Conservation (phyloP, 2,113 vertebrate species). For the Cynopterus brachyotis region DNA sequence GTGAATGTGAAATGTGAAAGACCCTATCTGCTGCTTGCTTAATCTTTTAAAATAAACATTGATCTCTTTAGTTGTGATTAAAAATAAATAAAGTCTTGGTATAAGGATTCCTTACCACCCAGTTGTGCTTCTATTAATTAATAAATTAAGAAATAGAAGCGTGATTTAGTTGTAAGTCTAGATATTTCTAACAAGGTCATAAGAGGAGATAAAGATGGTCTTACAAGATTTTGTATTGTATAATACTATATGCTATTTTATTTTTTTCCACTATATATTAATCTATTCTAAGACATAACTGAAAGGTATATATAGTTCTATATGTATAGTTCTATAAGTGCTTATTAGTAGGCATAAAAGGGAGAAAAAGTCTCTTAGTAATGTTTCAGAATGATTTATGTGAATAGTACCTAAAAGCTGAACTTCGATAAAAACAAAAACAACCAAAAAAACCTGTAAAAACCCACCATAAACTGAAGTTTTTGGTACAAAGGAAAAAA, state of each 20-base stretch:
- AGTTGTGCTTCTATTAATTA: conserved; percentile 17
- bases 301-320: not conserved
- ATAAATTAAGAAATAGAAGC: not conserved
- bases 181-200: not conserved
- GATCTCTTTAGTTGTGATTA: not conserved
- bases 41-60: conserved; percentile 19
- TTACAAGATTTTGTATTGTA: not conserved
- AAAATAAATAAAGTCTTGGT: conserved; percentile 14
- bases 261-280: not conserved
- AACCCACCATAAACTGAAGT: not conserved
- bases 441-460: too few species aligned
- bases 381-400: not conserved
- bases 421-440: not conserved
- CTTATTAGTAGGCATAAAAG: not conserved
- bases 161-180: not conserved
- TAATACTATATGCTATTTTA: not conserved
- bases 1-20: conserved; percentile 12
- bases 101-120: not conserved
- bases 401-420: not conserved
- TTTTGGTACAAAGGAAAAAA: not conserved
- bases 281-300: not conserved
- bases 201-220: not conserved
- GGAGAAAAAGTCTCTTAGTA: not conserved
- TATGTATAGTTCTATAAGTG: not conserved
- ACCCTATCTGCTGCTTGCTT: not conserved